phyloP scores from a whole-genome alignment of 2,797 vertebrate genomes.

The Tapera naevia region DNA sequence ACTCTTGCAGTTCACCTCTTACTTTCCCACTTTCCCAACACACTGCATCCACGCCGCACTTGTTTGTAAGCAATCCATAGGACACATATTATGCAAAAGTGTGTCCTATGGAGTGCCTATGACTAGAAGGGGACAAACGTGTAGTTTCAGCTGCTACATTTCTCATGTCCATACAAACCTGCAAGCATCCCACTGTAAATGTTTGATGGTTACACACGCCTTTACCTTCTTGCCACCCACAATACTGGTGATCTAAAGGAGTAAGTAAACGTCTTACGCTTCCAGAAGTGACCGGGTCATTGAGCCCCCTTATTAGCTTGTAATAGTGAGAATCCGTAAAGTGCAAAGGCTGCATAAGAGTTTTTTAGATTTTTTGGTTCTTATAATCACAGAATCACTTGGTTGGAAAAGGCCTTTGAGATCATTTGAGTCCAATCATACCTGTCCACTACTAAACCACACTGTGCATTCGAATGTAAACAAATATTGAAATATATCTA shows the following conservation, averaged over 20 bases:
- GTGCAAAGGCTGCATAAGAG: background rate
- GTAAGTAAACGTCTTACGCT: fast-evolving
- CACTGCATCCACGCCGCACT: fast-evolving
- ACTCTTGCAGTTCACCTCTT: background rate
- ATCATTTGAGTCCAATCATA: no score
- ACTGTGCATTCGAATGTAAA: background rate
- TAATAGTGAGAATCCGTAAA: background rate
- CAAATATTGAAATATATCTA: background rate
- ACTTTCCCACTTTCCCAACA: background rate
- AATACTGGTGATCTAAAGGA: background rate
- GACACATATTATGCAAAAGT: background rate
- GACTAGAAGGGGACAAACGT: fast-evolving
- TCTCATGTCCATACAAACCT: background rate
- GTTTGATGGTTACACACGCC: background rate
- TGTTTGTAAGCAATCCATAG: fast-evolving
- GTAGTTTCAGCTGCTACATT: background rate
- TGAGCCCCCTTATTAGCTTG: background rate
- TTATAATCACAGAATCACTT: background rate
- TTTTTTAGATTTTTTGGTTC: background rate
- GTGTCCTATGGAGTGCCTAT: background rate
- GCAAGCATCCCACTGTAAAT: background rate
- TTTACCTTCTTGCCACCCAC: background rate
- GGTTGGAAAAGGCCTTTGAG: no score
- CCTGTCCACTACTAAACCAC: no score
- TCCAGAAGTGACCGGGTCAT: background rate